phyloP scores from a whole-genome alignment of 2,888 invertebrate genomes.

The Palloptera scutellata region DNA sequence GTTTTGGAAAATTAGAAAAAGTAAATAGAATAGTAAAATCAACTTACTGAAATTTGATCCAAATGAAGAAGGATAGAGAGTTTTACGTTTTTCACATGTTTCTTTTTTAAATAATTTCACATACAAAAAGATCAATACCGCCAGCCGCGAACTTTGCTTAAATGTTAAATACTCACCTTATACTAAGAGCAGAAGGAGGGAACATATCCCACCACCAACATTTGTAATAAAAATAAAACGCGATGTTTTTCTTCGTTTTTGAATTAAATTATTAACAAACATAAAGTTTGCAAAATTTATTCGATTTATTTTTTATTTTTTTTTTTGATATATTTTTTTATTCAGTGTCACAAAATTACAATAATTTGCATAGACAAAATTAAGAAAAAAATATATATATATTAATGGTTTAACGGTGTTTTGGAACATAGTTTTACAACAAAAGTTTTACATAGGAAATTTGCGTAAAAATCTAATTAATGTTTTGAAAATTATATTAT shows the following conservation, averaged over 20 bases:
- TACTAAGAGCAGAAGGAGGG: background rate
- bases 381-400: slow-evolving; percentile 22
- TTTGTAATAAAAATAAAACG: slow-evolving; percentile 25
- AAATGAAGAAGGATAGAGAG: slow-evolving; percentile 71
- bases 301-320: slow-evolving; percentile 17
- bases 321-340: slow-evolving; percentile 20
- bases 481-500: slow-evolving; percentile 31
- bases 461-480: slow-evolving; percentile 33
- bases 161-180: slow-evolving; percentile 29
- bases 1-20: background rate
- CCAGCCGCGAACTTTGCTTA: background rate
- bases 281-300: slow-evolving; percentile 1
- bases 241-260: slow-evolving; percentile 11
- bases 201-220: background rate
- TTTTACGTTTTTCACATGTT: background rate
- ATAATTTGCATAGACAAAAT: slow-evolving; percentile 19
- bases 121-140: too few relatives aligned
- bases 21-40: background rate
- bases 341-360: slow-evolving; percentile 18
- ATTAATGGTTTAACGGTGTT: slow-evolving; percentile 13
- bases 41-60: slow-evolving; percentile 44
- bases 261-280: slow-evolving; percentile 12
- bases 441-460: slow-evolving; percentile 32
- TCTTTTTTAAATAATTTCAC: too few relatives aligned
- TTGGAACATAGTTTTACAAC: slow-evolving; percentile 29